phyloP scores from a whole-genome alignment of 2,888 invertebrate genomes.

The Clusia tigrina region DNA sequence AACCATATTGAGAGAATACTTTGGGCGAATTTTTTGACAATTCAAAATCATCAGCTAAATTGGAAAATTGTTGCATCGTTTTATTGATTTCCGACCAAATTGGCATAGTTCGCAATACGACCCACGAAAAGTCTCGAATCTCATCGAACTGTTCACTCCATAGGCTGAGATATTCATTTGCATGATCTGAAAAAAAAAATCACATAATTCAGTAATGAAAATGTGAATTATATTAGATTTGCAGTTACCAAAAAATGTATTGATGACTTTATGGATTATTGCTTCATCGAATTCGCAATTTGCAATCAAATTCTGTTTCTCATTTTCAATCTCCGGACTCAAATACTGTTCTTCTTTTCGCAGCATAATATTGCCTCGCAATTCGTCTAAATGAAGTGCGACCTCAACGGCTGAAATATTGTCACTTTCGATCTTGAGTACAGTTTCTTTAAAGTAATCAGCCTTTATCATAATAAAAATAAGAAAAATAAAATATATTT shows the following conservation, averaged over 20 bases:
- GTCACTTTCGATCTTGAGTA: neutral
- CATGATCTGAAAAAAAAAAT: neutral
- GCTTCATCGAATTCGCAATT: neutral
- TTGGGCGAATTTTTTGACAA: too few species aligned
- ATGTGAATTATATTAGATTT: neutral
- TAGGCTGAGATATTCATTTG: neutral
- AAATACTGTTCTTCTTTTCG: neutral
- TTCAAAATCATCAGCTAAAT: too few species aligned
- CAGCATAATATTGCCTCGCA: neutral
- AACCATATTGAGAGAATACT: too few species aligned
- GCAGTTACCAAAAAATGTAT: neutral
- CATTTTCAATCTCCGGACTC: neutral
- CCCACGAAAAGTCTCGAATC: too few species aligned
- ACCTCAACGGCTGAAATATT: neutral
- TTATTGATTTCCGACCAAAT: too few species aligned
- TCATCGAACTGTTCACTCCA: too few species aligned
- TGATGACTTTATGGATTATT: neutral
- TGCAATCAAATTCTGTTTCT: neutral
- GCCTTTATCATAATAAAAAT: neutral
- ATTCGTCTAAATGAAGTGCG: neutral
- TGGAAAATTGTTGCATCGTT: too few species aligned
- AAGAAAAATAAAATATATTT: neutral
- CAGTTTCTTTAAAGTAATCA: neutral
- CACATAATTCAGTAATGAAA: neutral
- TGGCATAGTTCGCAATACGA: too few species aligned